Conservation (phyloP, 2,888 invertebrate genomes). For the Capitulum mitella region DNA sequence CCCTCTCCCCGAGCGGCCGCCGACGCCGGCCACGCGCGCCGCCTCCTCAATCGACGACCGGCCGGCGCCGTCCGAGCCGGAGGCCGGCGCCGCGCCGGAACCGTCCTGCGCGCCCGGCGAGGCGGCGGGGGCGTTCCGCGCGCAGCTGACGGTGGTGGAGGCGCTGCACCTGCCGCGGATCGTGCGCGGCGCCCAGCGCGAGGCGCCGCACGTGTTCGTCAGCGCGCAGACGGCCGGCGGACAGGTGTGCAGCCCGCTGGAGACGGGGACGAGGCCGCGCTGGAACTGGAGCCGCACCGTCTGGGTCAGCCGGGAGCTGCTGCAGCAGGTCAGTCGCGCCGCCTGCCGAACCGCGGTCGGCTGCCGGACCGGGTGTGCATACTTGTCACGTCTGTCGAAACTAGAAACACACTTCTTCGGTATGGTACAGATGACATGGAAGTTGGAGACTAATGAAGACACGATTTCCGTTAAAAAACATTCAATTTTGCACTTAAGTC, state of each 20-base stretch:
- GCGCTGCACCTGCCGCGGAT: constrained; percentile 18
- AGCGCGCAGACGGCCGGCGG: constrained; percentile 1
- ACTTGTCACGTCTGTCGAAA: no score
- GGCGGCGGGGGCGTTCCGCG: constrained; percentile 4
- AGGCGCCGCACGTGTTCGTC: background rate
- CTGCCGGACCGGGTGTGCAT: background rate
- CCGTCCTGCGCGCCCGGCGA: background rate
- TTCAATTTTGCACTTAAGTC: no score
- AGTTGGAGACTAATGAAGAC: no score
- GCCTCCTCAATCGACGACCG: background rate
- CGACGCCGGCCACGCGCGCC: background rate
- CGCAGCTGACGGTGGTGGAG: constrained; percentile 3
- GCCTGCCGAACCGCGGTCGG: background rate
- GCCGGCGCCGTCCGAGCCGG: no score
- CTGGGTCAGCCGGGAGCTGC: background rate
- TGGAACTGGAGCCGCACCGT: constrained; percentile 16
- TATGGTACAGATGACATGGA: no score
- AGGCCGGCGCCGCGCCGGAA: background rate
- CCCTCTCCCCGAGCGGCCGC: background rate
- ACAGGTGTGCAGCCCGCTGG: background rate
- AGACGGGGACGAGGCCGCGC: background rate
- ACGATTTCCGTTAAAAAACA: no score
- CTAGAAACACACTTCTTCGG: no score
- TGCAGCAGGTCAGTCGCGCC: background rate
- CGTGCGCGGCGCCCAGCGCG: background rate